Evolutionary conservation across 2,113 vertebrate genomes (phyloP).

Genomic region (Grus americana): DNA sequence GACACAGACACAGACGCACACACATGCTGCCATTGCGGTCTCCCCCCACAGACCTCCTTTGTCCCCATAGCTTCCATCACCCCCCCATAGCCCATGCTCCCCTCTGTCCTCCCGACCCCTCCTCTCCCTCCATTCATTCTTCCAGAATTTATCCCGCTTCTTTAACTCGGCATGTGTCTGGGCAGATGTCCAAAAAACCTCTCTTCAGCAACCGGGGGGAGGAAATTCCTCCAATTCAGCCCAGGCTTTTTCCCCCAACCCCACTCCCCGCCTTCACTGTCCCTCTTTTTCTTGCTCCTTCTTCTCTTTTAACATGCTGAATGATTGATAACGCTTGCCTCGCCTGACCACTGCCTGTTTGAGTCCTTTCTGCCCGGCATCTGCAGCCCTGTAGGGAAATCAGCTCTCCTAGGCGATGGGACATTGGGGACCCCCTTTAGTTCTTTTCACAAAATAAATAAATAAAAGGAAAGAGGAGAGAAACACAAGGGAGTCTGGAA

Average conservation of each 20-base stretch:
- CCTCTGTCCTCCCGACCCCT: conserved; percentile 61
- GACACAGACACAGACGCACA: background rate
- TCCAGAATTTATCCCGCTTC: conserved; percentile 77
- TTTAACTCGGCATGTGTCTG: conserved; percentile 91
- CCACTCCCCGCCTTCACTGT: conserved; percentile 51
- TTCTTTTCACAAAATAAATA: conserved; percentile 78
- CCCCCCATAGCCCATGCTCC: background rate
- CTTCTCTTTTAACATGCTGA: conserved; percentile 70
- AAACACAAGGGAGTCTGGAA: background rate
- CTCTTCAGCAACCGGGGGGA: conserved; percentile 63
- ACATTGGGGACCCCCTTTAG: conserved; percentile 70
- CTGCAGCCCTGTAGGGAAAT: conserved; percentile 82
- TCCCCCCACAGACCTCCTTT: conserved; percentile 60
- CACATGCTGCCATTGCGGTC: rapidly evolving
- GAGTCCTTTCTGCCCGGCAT: conserved; percentile 77
- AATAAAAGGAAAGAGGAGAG: background rate
- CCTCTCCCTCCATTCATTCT: conserved; percentile 73
- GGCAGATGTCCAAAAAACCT: conserved; percentile 95
- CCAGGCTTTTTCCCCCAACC: conserved; percentile 36
- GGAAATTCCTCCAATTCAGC: conserved; percentile 72
- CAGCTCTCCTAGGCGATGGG: conserved; percentile 54
- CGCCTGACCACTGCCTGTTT: conserved; percentile 49
- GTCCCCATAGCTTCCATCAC: conserved; percentile 39
- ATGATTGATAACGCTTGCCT: conserved; percentile 72
- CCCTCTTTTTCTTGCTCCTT: conserved; percentile 65